phyloP scores from a whole-genome alignment of 2,888 invertebrate genomes.

The Caenorhabditis japonica region DNA sequence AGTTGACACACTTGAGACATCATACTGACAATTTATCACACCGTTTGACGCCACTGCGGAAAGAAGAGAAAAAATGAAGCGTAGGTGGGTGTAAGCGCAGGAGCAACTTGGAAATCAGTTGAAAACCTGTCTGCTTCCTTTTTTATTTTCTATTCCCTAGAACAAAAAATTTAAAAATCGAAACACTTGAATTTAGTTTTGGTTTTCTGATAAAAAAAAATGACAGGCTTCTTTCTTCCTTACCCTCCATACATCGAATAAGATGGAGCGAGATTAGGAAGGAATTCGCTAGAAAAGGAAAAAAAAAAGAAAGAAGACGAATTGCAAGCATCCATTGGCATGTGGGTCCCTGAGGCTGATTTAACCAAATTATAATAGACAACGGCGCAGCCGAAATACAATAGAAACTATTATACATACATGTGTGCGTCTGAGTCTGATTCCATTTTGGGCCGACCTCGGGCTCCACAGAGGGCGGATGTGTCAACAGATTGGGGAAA shows the following conservation, averaged over 20 bases:
- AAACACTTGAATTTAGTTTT: too few species aligned
- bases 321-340: conserved; percentile 20
- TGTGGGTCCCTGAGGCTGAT: conserved; percentile 26
- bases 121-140: not conserved
- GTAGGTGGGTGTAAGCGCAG: conserved; percentile 22
- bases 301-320: not conserved
- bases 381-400: conserved; percentile 24
- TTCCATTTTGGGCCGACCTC: too few species aligned
- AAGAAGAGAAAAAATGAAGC: conserved; percentile 12
- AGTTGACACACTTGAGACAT: conserved; percentile 26
- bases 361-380: conserved; percentile 52
- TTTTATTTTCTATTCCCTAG: too few species aligned
- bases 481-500: conserved; percentile 4
- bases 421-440: conserved; percentile 8
- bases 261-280: conserved; percentile 10
- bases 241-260: conserved; percentile 1
- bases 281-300: conserved; percentile 24
- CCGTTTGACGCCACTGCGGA: conserved; percentile 27
- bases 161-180: too few species aligned
- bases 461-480: too few species aligned
- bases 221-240: not conserved
- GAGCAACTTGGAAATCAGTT: not conserved
- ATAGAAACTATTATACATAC: conserved; percentile 49
- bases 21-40: conserved; percentile 39
- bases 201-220: too few species aligned